Percentiles rank a stretch among this genome's conserved stretches.
Conservation (phyloP, 2,113 vertebrate species). For the Megaptera novaeangliae region DNA sequence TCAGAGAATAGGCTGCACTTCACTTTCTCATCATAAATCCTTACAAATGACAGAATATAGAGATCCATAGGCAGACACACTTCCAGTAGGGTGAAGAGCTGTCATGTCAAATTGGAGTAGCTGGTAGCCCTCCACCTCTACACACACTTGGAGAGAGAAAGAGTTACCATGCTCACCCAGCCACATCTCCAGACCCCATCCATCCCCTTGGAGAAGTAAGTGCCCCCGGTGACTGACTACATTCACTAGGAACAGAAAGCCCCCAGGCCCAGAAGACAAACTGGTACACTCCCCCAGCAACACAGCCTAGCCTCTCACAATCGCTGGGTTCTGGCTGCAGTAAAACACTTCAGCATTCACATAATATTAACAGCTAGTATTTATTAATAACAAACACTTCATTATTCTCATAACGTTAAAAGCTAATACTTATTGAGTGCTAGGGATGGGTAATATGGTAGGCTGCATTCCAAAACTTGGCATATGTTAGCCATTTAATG, state of each 20-base stretch:
- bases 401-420: not conserved
- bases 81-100: not conserved
- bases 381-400: not conserved
- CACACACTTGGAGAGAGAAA: not conserved
- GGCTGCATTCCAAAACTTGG: not conserved
- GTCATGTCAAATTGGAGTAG: not conserved
- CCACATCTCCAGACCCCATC: not conserved
- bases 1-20: not conserved
- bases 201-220: not conserved
- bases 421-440: not conserved
- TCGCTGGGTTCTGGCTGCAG: not conserved
- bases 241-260: not conserved
- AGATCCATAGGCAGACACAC: not conserved
- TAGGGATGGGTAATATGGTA: not conserved
- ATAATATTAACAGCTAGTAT: not conserved
- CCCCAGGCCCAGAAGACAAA: not conserved
- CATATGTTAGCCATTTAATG: not conserved
- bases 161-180: not conserved
- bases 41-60: not conserved
- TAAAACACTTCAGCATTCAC: not conserved
- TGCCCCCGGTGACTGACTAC: not conserved
- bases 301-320: not conserved
- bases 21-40: not conserved
- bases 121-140: not conserved
- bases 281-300: not conserved